phyloP scores from a whole-genome alignment of 1,140 invertebrate genomes.

The Sitodiplosis mosellana region DNA sequence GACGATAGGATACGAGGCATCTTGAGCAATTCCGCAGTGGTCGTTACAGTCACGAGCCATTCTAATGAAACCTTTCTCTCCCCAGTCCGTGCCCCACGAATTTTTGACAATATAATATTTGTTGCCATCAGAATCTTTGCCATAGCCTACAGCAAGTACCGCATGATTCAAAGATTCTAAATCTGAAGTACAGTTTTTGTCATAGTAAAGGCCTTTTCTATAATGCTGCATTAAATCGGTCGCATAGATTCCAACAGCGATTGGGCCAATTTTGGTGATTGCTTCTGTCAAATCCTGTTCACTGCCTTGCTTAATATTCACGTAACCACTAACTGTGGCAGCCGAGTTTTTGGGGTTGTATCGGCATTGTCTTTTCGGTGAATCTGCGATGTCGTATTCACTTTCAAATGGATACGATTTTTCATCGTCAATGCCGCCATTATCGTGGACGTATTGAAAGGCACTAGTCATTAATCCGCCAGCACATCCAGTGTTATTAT shows the following conservation, averaged over 20 bases:
- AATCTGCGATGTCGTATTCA: conserved; percentile 3
- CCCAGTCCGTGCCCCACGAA: conserved; percentile 52
- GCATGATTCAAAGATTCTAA: conserved; percentile 51
- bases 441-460: conserved; percentile 49
- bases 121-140: conserved; percentile 34
- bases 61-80: conserved; percentile 50
- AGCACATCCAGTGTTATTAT: conserved; percentile 45
- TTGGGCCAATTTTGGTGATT: conserved; percentile 74
- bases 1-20: conserved; percentile 46
- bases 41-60: conserved; percentile 57
- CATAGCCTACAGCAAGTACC: conserved; percentile 70
- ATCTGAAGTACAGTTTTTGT: conserved; percentile 42
- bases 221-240: no score
- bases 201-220: conserved; percentile 35
- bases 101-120: conserved; percentile 64
- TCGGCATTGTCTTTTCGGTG: conserved; percentile 32
- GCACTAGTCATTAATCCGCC: conserved; percentile 41
- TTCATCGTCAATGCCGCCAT: conserved; percentile 37
- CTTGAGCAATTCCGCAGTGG: conserved; percentile 53
- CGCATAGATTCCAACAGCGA: no score
- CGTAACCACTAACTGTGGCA: conserved; percentile 66
- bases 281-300: conserved; percentile 51
- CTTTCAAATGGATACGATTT: conserved; percentile 28
- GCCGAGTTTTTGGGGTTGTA: conserved; percentile 40
- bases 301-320: conserved; percentile 61